Base-by-base conservation (phyloP, 2,888 invertebrate genomes). In the Drosophila maculinotata region DNA sequence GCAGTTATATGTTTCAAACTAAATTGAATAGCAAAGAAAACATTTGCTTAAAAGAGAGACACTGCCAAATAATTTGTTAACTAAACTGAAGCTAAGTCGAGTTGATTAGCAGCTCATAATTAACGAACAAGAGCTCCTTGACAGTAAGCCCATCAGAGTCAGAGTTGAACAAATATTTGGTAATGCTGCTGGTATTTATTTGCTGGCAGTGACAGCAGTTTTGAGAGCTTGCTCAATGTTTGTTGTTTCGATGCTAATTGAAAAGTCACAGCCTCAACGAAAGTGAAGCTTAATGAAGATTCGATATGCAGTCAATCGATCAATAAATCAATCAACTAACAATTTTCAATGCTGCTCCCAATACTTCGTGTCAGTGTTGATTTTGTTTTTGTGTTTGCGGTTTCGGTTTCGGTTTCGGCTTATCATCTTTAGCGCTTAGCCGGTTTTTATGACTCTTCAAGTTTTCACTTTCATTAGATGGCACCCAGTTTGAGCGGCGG, bases 191-290 rank as follows among this genome's bases (percentile, higher is more conserved):
- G 17, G 7, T 15, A n/a, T 1, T 14, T 4, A 14, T 42, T 56
- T 45, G 23, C 10, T 31, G 15, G 31, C 28, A 7, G 9, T 12
- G 38, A 38, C 56, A 49, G 28, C 30, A 39, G 20, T 26, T 8
- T 23, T 9, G 15, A 10, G 26, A 41, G 35, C 39, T 66, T 62
- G 52, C 33, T 44, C 20, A 69, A 69, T 42, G 26, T 56, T 4
- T n/a, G n/a, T 52, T 30, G 41, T 5, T 17, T 25, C 28, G 47
- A 67, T 75, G 81, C 78, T 78, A 78, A 78, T 78, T 80, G 66
- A 36, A 31, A 51, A 71, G 28, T 74, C 81, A 59, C 68, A 68
- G 14, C 17, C 6, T 31, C 42, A 74, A 77, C 41, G 81, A 78
- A 78, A 80, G 78, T 75, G 71, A 78, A 78, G 71, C 59, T 49